Evolutionary conservation across 2,888 invertebrate genomes (phyloP).

Genomic region (Heliconius cydno): DNA sequence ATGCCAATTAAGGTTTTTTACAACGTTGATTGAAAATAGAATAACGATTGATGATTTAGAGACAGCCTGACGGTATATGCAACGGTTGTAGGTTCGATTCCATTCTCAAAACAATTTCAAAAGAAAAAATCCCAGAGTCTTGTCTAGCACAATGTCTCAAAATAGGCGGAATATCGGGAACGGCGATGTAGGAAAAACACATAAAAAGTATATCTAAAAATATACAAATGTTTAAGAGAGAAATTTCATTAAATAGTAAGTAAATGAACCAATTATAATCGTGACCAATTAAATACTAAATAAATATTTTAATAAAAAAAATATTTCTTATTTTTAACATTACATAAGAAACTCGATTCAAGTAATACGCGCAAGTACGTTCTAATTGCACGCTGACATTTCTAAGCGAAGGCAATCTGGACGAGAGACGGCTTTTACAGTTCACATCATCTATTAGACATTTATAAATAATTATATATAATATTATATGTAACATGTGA

Average conservation of each 20-base stretch:
- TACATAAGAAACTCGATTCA: slow-evolving; percentile 8
- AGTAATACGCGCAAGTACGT: slow-evolving; percentile 31
- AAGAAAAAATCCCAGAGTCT: too few relatives aligned
- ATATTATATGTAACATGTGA: too few relatives aligned
- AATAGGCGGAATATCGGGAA: background rate
- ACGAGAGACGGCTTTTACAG: slow-evolving; percentile 27
- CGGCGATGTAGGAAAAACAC: too few relatives aligned
- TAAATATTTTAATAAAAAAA: background rate
- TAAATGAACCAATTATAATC: background rate
- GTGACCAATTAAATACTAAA: background rate
- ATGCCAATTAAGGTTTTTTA: background rate
- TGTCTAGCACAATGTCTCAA: too few relatives aligned
- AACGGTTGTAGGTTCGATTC: background rate
- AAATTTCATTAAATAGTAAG: too few relatives aligned
- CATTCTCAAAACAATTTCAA: too few relatives aligned
- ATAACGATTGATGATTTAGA: background rate
- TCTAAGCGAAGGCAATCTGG: slow-evolving; percentile 39
- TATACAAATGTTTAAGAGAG: background rate
- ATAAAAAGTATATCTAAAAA: background rate
- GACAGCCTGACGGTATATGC: background rate
- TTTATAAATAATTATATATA: slow-evolving; percentile 5
- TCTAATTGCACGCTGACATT: slow-evolving; percentile 39
- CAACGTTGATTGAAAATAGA: background rate
- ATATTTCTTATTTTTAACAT: slow-evolving; percentile 1
- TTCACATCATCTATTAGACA: slow-evolving; percentile 6